Conservation (phyloP, 1,140 invertebrate species). For the Lepidurus couesii region DNA sequence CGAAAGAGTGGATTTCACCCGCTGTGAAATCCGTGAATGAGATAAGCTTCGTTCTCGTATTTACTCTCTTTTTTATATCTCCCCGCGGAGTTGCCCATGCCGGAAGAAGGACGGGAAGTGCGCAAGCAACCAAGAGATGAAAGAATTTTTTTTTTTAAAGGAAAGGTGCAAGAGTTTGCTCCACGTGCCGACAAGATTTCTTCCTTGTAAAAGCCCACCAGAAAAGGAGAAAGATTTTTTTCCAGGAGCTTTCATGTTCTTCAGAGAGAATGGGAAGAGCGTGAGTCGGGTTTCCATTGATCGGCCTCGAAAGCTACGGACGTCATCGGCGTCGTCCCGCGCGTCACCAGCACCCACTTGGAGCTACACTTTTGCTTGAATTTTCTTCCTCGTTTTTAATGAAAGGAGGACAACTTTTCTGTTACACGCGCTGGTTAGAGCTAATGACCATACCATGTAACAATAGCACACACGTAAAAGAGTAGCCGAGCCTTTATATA, state of each 20-base stretch:
- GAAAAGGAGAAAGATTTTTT: neutral
- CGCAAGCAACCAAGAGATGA: slow-evolving; percentile 8
- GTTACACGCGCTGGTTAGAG: slow-evolving; percentile 9
- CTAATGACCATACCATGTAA: neutral
- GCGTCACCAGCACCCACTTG: slow-evolving; percentile 7
- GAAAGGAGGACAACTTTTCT: neutral
- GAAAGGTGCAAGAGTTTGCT: slow-evolving; percentile 1
- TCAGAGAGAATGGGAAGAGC: slow-evolving; percentile 8
- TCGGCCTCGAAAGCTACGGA: slow-evolving; percentile 3
- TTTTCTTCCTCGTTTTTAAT: neutral
- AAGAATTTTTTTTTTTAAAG: neutral
- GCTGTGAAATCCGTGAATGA: slow-evolving; percentile 18
- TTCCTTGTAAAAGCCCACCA: neutral
- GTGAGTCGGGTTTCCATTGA: slow-evolving; percentile 17
- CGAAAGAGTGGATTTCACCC: neutral
- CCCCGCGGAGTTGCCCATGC: neutral
- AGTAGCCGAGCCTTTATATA: too few relatives aligned
- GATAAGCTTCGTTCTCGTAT: neutral
- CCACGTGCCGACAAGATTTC: neutral
- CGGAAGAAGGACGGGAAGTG: slow-evolving; percentile 11
- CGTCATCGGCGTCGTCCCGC: slow-evolving; percentile 12
- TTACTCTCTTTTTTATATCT: slow-evolving; percentile 16
- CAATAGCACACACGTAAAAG: too few relatives aligned
- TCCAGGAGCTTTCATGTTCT: neutral
- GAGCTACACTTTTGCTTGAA: neutral